Conservation (phyloP, 2,888 invertebrate species). For the Andrena minutula region DNA sequence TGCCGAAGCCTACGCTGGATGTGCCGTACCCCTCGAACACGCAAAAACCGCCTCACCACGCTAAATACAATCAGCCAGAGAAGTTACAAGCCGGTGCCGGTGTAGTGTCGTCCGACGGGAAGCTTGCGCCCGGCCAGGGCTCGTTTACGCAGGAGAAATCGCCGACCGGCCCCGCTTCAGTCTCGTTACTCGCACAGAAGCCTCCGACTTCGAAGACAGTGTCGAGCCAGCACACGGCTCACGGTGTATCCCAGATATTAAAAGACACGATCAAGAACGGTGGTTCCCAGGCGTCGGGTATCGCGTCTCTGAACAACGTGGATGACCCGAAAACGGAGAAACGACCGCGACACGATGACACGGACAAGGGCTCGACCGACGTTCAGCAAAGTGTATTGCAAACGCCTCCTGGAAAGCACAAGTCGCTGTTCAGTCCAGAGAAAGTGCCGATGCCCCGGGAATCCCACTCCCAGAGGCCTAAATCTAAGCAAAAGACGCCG, state of each 20-base stretch:
- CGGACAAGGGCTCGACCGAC: slow-evolving; percentile 58
- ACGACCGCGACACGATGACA: slow-evolving; percentile 78
- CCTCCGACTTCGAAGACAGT: slow-evolving; percentile 43
- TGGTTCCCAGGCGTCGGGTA: slow-evolving; percentile 67
- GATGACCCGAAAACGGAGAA: slow-evolving; percentile 82
- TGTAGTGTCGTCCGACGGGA: slow-evolving; percentile 47
- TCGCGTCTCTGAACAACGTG: slow-evolving; percentile 68
- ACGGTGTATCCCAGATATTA: slow-evolving; percentile 73
- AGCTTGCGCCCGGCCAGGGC: slow-evolving; percentile 52
- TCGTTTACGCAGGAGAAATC: slow-evolving; percentile 71
- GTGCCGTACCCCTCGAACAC: slow-evolving; percentile 76
- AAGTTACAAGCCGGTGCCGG: slow-evolving; percentile 54
- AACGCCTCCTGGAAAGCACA: slow-evolving; percentile 76
- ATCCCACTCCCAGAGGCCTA: slow-evolving; percentile 79
- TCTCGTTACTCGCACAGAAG: slow-evolving; percentile 54
- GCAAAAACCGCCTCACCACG: slow-evolving; percentile 79
- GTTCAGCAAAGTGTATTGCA: slow-evolving; percentile 66
- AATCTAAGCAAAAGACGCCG: slow-evolving; percentile 86
- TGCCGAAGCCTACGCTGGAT: slow-evolving; percentile 77
- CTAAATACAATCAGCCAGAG: slow-evolving; percentile 73
- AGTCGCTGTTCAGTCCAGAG: slow-evolving; percentile 89
- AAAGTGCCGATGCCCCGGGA: slow-evolving; percentile 86
- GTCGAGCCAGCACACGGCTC: slow-evolving; percentile 67
- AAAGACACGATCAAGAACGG: slow-evolving; percentile 75
- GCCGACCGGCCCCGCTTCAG: slow-evolving; percentile 53